Conservation (phyloP, 2,113 vertebrate genomes). For the Coracopsis vasa region DNA sequence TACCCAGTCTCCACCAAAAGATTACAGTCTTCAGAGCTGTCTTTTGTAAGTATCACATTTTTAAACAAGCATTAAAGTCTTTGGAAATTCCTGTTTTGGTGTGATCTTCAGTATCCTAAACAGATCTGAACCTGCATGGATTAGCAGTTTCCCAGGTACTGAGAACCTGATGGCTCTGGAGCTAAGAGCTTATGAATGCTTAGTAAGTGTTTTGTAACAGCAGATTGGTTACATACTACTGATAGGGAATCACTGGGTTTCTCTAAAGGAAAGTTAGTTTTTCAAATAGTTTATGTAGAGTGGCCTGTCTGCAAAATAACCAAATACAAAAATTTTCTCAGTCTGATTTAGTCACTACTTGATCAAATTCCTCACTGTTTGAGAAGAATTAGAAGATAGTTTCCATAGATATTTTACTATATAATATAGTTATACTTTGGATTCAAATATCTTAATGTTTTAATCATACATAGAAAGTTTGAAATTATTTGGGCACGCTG, state of each 20-base stretch:
- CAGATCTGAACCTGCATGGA: background rate
- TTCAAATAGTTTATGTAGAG: background rate
- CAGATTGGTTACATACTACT: background rate
- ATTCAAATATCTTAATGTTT: background rate
- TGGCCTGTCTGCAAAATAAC: background rate
- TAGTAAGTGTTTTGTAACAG: background rate
- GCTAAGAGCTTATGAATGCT: background rate
- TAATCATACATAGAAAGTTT: background rate
- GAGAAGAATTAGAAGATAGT: background rate
- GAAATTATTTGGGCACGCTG: background rate
- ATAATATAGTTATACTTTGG: background rate
- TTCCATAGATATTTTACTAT: background rate
- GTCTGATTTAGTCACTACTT: background rate
- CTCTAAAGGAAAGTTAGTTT: background rate
- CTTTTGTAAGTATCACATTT: background rate
- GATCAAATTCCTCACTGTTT: background rate
- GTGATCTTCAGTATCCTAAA: background rate
- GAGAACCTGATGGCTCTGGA: background rate
- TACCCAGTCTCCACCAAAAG: background rate
- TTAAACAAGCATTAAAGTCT: background rate
- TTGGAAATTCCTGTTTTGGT: background rate
- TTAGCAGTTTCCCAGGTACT: background rate
- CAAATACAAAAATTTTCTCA: background rate
- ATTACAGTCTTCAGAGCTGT: background rate
- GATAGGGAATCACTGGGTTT: background rate